A percentile compares a stretch with the other conserved stretches of the same genome.
Conservation (phyloP, 2,888 invertebrate genomes). For the Rhodophaea formosa region DNA sequence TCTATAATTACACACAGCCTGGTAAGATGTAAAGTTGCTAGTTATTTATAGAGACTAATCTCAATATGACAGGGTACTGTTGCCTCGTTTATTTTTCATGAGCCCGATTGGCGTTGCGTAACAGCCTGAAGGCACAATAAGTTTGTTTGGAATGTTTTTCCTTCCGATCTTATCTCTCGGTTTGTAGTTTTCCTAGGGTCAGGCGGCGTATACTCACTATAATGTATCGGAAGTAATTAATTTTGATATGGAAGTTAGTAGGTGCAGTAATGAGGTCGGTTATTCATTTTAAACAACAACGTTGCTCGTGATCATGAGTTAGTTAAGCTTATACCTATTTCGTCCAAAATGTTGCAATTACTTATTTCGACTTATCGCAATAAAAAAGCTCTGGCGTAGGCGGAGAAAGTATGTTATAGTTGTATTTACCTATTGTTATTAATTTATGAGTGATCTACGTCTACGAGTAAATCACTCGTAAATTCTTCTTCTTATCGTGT, state of each 20-base stretch:
- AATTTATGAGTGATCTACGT: no score
- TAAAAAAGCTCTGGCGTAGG: no score
- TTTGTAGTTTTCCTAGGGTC: constrained; percentile 26
- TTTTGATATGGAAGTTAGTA: constrained; percentile 18
- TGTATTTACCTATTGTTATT: no score
- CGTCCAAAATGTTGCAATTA: neutral
- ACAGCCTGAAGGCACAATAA: constrained; percentile 16
- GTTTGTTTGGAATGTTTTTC: constrained; percentile 17
- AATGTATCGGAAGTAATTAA: constrained; percentile 22
- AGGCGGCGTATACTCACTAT: constrained; percentile 17
- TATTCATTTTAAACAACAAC: neutral
- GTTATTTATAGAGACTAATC: neutral
- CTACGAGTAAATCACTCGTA: no score
- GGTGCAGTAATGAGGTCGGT: constrained; percentile 5
- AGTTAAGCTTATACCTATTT: neutral
- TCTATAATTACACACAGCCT: neutral
- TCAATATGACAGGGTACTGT: neutral
- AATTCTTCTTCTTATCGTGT: no score
- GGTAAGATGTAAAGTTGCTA: constrained; percentile 1
- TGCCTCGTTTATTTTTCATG: constrained; percentile 1
- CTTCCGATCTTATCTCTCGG: constrained; percentile 20
- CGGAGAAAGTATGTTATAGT: no score
- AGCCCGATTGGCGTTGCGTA: constrained; percentile 13
- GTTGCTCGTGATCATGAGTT: neutral
- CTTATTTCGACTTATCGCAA: no score